Evolutionary conservation across 2,888 invertebrate species (phyloP).

Genomic region (Ypsolopha sequella): DNA sequence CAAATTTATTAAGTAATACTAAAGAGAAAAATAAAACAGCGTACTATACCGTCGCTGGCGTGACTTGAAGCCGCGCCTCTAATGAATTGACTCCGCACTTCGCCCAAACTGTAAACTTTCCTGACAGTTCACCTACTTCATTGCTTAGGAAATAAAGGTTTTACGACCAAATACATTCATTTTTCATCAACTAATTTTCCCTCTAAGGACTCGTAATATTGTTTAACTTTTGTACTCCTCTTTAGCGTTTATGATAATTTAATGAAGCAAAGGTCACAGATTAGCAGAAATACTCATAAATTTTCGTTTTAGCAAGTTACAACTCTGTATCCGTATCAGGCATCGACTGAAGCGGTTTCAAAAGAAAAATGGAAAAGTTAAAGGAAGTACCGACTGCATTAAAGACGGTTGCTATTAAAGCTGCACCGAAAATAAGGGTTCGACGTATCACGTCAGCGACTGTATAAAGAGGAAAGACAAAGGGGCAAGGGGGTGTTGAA

Average conservation of each 20-base stretch:
- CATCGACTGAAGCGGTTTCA: too few species aligned
- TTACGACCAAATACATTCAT: not conserved
- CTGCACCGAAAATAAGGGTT: constrained; percentile 50
- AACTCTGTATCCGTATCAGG: too few species aligned
- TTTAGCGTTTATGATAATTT: constrained; percentile 6
- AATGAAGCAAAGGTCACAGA: constrained; percentile 3
- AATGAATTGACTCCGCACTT: constrained; percentile 40
- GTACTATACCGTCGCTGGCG: constrained; percentile 3
- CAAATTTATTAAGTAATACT: constrained; percentile 46
- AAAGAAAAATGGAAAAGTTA: constrained; percentile 16
- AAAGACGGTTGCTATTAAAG: constrained; percentile 30
- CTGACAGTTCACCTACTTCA: constrained; percentile 6
- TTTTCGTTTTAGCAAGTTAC: not conserved
- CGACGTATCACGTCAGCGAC: constrained; percentile 44
- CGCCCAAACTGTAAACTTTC: constrained; percentile 11
- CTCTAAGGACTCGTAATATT: not conserved
- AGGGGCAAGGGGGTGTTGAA: constrained; percentile 36
- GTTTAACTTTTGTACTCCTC: not conserved
- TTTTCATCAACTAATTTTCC: not conserved
- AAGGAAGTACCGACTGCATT: constrained; percentile 21
- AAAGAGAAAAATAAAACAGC: constrained; percentile 3
- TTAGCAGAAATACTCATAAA: not conserved
- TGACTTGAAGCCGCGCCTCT: constrained; percentile 11
- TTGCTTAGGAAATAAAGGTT: constrained; percentile 9
- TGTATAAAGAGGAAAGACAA: constrained; percentile 59